Base-by-base conservation (phyloP, 2,113 vertebrate genomes). In the Zeus faber region DNA sequence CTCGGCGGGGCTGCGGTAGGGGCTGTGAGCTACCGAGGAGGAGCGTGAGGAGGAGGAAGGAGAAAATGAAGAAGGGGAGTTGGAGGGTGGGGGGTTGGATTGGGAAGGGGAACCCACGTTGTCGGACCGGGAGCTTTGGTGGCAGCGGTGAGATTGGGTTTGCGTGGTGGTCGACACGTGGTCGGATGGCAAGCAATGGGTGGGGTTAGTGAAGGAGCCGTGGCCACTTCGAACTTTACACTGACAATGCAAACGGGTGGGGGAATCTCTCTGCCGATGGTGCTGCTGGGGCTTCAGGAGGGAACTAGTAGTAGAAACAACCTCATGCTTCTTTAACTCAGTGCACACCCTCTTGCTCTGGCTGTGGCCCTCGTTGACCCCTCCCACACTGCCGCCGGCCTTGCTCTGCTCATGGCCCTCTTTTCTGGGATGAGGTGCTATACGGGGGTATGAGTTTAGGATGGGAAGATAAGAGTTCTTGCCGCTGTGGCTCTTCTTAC, bases 361-460 rank as follows among this genome's bases (percentile, higher is more conserved):
- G 33, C 75, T 72, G 11, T 37, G 33, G n/a, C 13, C 33, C 33
- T 37, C 33, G 4, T n/a, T n/a, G n/a, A 33, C 31, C 7, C 2
- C 31, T 9, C 2, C 31, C 31, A 37, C 33, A 8, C 31, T 9
- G 8, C 31, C 31, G n/a, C 33, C 33, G 13, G 5, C 33, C 14
- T 69, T 64, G 10, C 24, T 31, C 54, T 65, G 68, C 31, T 74
- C 72, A 6, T 54, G 21, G 22, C 27, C 45, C 21, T 81, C 82
- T 58, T 82, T 87, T 52, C 56, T 72, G 3, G 85, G 87, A 37
- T 85, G 83, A 6, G 85, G 86, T 9, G 86, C 87, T 0, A 88
- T 89, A 33, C 77, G 79, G 17, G 83, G 86, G 58, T 87, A 89
- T 8, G 87, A 85, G 52, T 86, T 86, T 18, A 87, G 70, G 29